Evolutionary conservation across 1,140 invertebrate species (phyloP).

Genomic region (Zaprionus capensis): DNA sequence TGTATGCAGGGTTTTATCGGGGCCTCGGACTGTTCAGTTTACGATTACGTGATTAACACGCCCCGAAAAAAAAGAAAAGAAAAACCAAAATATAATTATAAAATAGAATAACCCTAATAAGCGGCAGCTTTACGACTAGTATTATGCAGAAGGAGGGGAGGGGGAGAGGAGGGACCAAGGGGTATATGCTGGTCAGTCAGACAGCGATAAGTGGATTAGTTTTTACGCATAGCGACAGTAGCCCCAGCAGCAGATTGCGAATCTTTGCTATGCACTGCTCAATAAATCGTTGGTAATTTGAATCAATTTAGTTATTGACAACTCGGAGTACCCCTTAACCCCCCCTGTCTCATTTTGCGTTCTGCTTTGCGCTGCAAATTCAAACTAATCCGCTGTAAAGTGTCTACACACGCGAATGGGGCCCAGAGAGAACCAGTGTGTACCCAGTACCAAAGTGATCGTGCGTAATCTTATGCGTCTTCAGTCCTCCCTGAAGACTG

Average conservation of each 20-base stretch:
- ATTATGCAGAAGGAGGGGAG: background rate
- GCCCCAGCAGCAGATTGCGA: slow-evolving; percentile 1
- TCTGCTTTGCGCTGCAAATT: slow-evolving; percentile 66
- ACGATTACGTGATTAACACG: slow-evolving; percentile 48
- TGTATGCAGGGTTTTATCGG: slow-evolving; percentile 51
- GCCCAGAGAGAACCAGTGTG: background rate
- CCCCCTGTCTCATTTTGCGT: slow-evolving; percentile 49
- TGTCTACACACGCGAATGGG: slow-evolving; percentile 59
- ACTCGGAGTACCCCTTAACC: background rate
- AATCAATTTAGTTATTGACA: slow-evolving; percentile 62
- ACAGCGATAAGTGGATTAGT: slow-evolving; percentile 63
- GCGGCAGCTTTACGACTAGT: slow-evolving; percentile 12
- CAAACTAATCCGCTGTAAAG: slow-evolving; percentile 76
- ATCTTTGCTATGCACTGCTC: slow-evolving; percentile 28
- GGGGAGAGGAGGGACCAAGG: background rate
- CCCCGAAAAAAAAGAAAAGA: background rate
- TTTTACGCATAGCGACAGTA: slow-evolving; percentile 45
- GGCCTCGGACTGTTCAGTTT: slow-evolving; percentile 8
- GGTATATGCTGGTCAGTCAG: background rate
- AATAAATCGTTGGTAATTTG: slow-evolving; percentile 69
- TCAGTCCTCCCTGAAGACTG: background rate
- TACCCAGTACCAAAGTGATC: background rate
- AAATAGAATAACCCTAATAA: slow-evolving; percentile 14
- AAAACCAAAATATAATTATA: background rate
- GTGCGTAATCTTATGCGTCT: background rate